A percentile compares a stretch with the other conserved stretches of the same genome.
Evolutionary conservation across 1,140 invertebrate genomes (phyloP).

Genomic region (Steinernema feltiae): DNA sequence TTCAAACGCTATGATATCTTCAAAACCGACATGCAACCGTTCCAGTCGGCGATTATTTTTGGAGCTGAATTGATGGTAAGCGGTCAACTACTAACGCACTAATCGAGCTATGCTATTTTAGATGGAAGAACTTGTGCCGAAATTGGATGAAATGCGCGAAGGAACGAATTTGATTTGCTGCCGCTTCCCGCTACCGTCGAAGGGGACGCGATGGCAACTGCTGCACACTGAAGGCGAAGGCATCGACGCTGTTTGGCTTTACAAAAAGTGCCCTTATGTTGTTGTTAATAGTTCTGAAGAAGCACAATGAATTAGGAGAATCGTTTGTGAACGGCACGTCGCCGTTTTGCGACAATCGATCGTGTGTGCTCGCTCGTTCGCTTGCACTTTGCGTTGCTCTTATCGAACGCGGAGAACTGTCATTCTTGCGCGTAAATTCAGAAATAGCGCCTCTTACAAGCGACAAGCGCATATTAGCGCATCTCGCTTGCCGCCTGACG

Average conservation of each 20-base stretch:
- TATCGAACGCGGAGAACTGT: too few relatives aligned
- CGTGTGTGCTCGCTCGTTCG: too few relatives aligned
- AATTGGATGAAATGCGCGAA: conserved; percentile 46
- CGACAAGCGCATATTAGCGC: too few relatives aligned
- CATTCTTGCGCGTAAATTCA: too few relatives aligned
- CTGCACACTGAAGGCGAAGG: conserved; percentile 43
- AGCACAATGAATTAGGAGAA: not conserved
- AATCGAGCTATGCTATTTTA: conserved; percentile 22
- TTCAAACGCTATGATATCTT: conserved; percentile 47
- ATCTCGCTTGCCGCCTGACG: too few relatives aligned
- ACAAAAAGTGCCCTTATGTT: conserved; percentile 32
- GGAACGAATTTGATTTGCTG: conserved; percentile 45
- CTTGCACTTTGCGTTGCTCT: too few relatives aligned
- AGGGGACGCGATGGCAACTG: conserved; percentile 31
- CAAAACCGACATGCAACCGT: conserved; percentile 42
- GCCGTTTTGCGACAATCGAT: too few relatives aligned
- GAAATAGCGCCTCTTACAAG: too few relatives aligned
- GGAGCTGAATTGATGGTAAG: conserved; percentile 36
- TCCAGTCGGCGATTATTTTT: conserved; percentile 49
- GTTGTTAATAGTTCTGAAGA: not conserved
- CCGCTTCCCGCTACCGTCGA: conserved; percentile 48
- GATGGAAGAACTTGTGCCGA: conserved; percentile 46
- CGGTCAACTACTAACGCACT: not conserved
- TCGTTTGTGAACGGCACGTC: too few relatives aligned
- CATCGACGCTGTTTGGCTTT: conserved; percentile 53